Percentiles rank a stretch among this genome's conserved stretches.
These are phyloP conservation scores for Benthochromis sp. DNA, from an alignment of 2,113 vertebrate genomes.

Conservation along the genomic window DNA sequence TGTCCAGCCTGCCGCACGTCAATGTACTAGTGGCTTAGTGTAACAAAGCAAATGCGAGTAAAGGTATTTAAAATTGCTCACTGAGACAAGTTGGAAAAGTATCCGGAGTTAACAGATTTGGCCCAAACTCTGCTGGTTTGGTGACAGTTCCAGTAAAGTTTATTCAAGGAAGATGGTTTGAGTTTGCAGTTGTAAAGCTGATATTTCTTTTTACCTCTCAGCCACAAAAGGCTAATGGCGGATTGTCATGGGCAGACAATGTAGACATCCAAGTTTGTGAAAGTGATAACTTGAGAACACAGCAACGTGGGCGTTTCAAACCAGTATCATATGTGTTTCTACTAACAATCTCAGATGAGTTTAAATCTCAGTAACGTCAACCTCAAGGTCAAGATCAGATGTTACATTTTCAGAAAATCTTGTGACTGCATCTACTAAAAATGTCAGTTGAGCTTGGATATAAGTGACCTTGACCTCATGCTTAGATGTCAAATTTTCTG, in stretches of 20 bases:
- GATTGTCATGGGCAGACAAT: fast-evolving
- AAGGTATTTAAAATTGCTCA: not conserved
- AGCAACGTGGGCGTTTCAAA: not conserved
- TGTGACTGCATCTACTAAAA: not conserved
- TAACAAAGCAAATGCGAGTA: not conserved
- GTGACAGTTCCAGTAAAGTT: not conserved
- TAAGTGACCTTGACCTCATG: not conserved
- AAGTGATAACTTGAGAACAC: not conserved
- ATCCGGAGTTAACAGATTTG: not conserved
- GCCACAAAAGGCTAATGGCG: not conserved
- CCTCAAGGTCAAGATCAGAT: not conserved
- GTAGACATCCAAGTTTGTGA: not conserved
- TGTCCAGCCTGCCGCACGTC: fast-evolving
- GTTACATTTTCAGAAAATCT: not conserved
- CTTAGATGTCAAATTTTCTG: not conserved
- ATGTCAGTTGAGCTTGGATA: not conserved
- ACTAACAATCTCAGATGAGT: not conserved
- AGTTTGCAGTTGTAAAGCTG: not conserved
- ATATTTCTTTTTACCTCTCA: not conserved
- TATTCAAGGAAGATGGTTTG: not conserved
- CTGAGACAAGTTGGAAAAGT: not conserved
- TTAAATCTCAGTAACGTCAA: not conserved
- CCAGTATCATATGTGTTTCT: not conserved
- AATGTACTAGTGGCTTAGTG: not conserved
- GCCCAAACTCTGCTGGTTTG: not conserved